Evolutionary conservation across 2,888 invertebrate genomes (phyloP), one percentile per base, ranked within the genome.

Genomic region (Oscheius myriophilus): DNA sequence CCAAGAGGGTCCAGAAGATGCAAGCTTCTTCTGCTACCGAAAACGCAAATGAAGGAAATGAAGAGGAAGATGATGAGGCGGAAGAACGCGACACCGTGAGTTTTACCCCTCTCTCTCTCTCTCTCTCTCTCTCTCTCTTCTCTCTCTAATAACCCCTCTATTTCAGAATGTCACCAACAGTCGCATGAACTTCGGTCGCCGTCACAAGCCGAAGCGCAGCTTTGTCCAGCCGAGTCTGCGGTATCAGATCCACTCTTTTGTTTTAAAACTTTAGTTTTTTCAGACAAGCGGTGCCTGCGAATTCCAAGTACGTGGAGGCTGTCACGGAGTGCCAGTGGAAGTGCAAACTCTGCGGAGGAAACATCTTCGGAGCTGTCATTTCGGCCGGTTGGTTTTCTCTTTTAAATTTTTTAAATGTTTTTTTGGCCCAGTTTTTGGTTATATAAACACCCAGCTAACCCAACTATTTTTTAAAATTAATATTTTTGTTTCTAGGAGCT

Each of bases 251-350:
- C 14, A 57, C 7, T 21, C 2, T 7, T 46, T 46, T 46, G 3
- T 46, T 16, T 14, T 53, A 16, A 53, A 9, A 26, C 14, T 18
- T 18, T 53, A 6, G 16, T 14, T 23, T 14, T 62, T 84, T 33
- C 71, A 68, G 82, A 39, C 85, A 86, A 70, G 84, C 84, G 25
- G 76, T 76, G n/a, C 85, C 86, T 25, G 69, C 76, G 57, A 78
- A 81, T 67, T 75, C 78, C 2, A 59, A 68, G 42, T 84, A 72
- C 65, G 81, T 86, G 57, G 77, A 82, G 57, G 76, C 80, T 0
- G 68, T 82, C 18, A 75, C 78, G 1, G 83, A 84, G 25, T 83
- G 84, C 57, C 82, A 86, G 54, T 86, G 86, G 86, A 74, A 70
- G 51, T 86, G 86, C 70, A 76, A 75, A 67, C 61, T 82, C 25